These are phyloP conservation scores for Salvelinus fontinalis DNA, from an alignment of 2,113 vertebrate genomes.

Conservation along the genomic window DNA sequence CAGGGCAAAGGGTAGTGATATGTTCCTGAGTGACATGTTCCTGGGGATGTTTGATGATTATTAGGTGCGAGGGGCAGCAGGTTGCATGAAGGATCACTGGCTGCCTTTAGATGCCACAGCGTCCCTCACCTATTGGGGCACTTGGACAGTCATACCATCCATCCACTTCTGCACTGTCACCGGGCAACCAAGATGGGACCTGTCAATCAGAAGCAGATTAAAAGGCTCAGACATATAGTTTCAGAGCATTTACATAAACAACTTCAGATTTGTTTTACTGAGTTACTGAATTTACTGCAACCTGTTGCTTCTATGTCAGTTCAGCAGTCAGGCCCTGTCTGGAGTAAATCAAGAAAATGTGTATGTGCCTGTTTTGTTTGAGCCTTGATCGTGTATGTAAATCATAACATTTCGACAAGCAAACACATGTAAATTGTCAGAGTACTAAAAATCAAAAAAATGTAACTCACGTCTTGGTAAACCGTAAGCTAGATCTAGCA, in stretches of 20 bases:
- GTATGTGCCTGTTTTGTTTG: not conserved
- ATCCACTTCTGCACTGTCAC: constrained; percentile 70
- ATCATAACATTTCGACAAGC: not conserved
- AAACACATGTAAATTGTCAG: not conserved
- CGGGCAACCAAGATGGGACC: constrained; percentile 79
- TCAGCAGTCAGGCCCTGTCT: too few species aligned
- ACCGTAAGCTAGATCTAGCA: constrained; percentile 78
- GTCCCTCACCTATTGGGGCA: constrained; percentile 58
- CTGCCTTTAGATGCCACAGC: not conserved
- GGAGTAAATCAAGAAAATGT: too few species aligned
- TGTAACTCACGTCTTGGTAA: constrained; percentile 71
- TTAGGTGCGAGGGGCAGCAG: not conserved
- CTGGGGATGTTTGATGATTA: not conserved
- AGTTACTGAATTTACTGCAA: not conserved
- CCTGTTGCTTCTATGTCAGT: not conserved
- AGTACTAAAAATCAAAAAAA: too few species aligned
- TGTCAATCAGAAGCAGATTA: constrained; percentile 48
- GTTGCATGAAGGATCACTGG: not conserved
- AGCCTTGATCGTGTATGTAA: too few species aligned
- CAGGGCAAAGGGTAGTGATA: too few species aligned
- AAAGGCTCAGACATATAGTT: not conserved
- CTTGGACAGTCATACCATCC: constrained; percentile 70
- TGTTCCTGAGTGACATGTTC: not conserved
- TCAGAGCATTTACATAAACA: not conserved
- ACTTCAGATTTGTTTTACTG: too few species aligned